A percentile compares a stretch with the other conserved stretches of the same genome.
Conservation (phyloP, 2,888 invertebrate species). For the Thelaira solivaga region DNA sequence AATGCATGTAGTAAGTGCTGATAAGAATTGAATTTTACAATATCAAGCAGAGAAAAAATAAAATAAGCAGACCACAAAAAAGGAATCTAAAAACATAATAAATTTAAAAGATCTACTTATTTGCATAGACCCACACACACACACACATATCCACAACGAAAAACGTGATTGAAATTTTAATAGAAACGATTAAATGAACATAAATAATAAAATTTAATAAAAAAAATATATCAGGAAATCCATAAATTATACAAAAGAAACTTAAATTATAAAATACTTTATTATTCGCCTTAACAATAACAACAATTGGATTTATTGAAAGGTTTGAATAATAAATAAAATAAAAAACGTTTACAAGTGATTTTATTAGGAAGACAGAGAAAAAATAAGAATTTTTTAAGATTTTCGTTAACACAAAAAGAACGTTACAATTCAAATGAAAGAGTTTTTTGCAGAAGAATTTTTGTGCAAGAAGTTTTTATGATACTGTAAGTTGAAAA, state of each 20-base stretch:
- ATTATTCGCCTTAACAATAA: constrained; percentile 8
- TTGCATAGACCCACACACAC: neutral
- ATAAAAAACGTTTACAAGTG: neutral
- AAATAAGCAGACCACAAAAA: neutral
- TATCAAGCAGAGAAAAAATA: neutral
- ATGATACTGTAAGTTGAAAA: no score
- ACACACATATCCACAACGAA: neutral
- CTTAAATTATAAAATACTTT: neutral
- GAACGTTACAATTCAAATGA: neutral
- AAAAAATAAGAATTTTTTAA: no score
- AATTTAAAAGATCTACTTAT: constrained; percentile 13
- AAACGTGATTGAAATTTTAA: constrained; percentile 48
- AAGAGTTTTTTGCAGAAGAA: no score
- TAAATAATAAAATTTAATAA: constrained; percentile 10
- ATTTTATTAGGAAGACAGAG: constrained; percentile 11
- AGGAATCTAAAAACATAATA: neutral
- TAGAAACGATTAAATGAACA: constrained; percentile 13
- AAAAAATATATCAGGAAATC: constrained; percentile 40
- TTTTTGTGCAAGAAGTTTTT: no score
- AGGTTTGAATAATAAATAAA: neutral
- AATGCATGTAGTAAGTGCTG: neutral
- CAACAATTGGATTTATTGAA: neutral
- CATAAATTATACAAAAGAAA: constrained; percentile 20
- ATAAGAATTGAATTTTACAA: constrained; percentile 4
- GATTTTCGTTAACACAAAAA: neutral